Percentiles rank a stretch among this genome's conserved stretches.
phyloP scores from a whole-genome alignment of 1,140 invertebrate genomes.

The Lethrus apterus region DNA sequence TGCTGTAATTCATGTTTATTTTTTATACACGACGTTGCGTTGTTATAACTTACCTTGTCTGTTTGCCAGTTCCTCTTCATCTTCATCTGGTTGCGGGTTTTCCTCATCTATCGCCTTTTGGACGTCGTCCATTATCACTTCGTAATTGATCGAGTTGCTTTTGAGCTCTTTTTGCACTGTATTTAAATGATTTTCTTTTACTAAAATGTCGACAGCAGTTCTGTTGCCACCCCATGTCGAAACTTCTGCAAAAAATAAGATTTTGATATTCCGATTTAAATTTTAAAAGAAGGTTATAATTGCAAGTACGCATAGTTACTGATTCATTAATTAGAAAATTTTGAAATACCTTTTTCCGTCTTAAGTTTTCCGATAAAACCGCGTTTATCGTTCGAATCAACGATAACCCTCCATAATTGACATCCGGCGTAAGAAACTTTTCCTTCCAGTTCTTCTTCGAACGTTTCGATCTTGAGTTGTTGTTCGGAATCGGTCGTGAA shows the following conservation, averaged over 20 bases:
- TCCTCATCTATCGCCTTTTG: constrained; percentile 70
- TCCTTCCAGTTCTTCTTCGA: constrained; percentile 20
- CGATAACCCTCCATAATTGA: constrained; percentile 45
- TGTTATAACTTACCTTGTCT: constrained; percentile 55
- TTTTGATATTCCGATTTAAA: background rate
- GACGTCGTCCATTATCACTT: constrained; percentile 64
- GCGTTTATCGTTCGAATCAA: constrained; percentile 40
- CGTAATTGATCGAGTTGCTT: constrained; percentile 52
- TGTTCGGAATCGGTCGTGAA: too few relatives aligned
- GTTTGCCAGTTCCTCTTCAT: constrained; percentile 57
- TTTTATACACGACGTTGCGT: background rate
- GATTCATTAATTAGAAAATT: too few relatives aligned
- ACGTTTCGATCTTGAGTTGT: too few relatives aligned
- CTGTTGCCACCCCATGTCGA: constrained; percentile 62
- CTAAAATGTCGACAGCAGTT: constrained; percentile 57
- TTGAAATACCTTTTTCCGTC: background rate
- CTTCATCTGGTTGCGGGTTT: constrained; percentile 56
- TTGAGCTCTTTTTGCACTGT: constrained; percentile 48
- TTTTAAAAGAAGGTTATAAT: too few relatives aligned
- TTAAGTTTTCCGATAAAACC: constrained; percentile 27
- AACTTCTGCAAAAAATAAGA: constrained; percentile 47
- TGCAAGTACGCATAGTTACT: too few relatives aligned
- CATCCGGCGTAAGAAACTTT: constrained; percentile 45
- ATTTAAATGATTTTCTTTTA: constrained; percentile 49
- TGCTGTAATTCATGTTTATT: constrained; percentile 39